Conservation (phyloP, 2,797 vertebrate genomes). For the Lagorchestes hirsutus region DNA sequence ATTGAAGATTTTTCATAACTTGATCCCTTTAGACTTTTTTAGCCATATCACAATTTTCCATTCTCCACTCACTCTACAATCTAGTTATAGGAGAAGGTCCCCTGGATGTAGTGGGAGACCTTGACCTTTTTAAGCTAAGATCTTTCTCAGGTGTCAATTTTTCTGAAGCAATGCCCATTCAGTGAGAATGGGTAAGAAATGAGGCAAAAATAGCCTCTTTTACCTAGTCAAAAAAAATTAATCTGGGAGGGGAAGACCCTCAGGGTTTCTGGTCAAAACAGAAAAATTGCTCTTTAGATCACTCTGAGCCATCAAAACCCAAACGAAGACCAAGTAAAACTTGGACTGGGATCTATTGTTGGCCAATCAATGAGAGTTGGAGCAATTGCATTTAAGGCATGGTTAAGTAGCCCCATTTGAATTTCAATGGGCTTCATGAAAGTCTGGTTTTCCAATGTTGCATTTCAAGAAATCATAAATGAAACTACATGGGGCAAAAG, state of each 20-base stretch:
- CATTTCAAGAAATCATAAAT: background rate
- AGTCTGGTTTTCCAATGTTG: background rate
- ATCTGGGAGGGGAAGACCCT: background rate
- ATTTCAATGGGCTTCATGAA: background rate
- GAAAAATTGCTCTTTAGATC: background rate
- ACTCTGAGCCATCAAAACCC: background rate
- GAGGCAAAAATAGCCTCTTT: background rate
- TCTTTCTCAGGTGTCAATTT: no score
- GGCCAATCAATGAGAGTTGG: no score
- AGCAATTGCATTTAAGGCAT: no score
- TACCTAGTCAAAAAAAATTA: background rate
- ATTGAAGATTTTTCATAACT: background rate
- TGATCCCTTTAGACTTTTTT: background rate
- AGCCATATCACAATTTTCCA: background rate
- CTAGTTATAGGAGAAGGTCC: no score
- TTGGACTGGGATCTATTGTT: background rate
- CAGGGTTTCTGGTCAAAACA: background rate
- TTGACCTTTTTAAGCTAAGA: background rate
- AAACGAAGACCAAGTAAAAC: background rate
- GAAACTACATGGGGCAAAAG: background rate
- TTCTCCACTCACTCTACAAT: background rate
- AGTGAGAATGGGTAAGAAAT: background rate
- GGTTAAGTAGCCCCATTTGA: background rate
- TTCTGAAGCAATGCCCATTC: no score
- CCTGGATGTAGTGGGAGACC: background rate